Conservation (phyloP, 2,888 invertebrate species). For the Harpalus rubripes region DNA sequence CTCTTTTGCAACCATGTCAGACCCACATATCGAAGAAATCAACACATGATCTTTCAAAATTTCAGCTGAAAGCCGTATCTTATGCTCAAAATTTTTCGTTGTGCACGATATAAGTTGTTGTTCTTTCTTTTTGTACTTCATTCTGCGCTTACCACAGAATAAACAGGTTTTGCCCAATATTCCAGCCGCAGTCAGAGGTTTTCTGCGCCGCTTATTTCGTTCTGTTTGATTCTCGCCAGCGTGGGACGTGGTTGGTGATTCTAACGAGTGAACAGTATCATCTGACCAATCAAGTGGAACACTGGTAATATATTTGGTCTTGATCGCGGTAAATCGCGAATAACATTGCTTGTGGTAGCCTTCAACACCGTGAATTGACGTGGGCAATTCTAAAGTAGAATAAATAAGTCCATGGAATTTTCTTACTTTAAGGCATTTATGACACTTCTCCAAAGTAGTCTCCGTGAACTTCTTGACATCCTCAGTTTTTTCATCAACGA, state of each 20-base stretch:
- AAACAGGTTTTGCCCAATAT: slow-evolving; percentile 2
- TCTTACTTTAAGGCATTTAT: slow-evolving; percentile 5
- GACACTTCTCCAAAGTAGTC: slow-evolving; percentile 14
- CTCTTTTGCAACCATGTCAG: too few species aligned
- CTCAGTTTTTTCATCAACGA: neutral
- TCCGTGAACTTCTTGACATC: slow-evolving; percentile 3
- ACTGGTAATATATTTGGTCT: too few species aligned
- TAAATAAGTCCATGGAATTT: slow-evolving; percentile 15
- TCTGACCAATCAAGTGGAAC: slow-evolving; percentile 21
- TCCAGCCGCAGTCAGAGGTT: neutral
- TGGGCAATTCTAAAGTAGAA: slow-evolving; percentile 20
- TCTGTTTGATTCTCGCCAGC: too few species aligned
- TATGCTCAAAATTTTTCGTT: too few species aligned
- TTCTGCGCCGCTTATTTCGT: neutral
- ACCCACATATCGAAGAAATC: too few species aligned
- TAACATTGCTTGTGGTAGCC: slow-evolving; percentile 18
- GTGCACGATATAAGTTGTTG: too few species aligned
- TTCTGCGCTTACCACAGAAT: too few species aligned
- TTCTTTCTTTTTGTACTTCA: too few species aligned
- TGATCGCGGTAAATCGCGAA: slow-evolving; percentile 22
- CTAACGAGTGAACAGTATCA: slow-evolving; percentile 1
- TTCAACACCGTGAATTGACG: slow-evolving; percentile 17
- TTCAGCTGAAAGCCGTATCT: too few species aligned
- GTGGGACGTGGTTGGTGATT: neutral
- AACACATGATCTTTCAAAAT: too few species aligned